Evolutionary conservation across 2,888 invertebrate species (phyloP).

Genomic region (Miltochrista miniata): DNA sequence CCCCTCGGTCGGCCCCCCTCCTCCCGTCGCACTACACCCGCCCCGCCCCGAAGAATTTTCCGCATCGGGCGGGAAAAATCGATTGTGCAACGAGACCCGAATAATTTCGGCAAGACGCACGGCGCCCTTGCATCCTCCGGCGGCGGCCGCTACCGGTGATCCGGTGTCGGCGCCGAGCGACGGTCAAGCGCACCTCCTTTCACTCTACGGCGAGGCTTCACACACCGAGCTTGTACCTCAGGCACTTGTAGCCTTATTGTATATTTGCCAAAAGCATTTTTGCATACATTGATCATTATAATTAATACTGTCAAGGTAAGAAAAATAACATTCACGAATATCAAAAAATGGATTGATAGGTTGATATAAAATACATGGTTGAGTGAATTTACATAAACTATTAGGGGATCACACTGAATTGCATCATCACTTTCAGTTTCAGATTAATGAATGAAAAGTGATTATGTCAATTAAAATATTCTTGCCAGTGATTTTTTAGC

Average conservation of each 20-base stretch:
- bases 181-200: conserved; percentile 72
- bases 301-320: conserved; percentile 31
- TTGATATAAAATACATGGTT: background rate
- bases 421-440: no score
- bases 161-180: conserved; percentile 54
- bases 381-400: no score
- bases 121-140: conserved; percentile 77
- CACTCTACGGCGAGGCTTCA: conserved; percentile 39
- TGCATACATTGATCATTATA: conserved; percentile 22
- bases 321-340: conserved; percentile 16
- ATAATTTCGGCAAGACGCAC: conserved; percentile 84
- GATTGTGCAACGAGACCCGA: conserved; percentile 83
- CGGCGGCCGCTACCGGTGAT: conserved; percentile 39
- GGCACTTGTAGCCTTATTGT: conserved; percentile 16
- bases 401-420: no score
- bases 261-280: conserved; percentile 15
- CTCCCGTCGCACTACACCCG: conserved; percentile 66
- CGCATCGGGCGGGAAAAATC: conserved; percentile 84
- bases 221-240: conserved; percentile 18
- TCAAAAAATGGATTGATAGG: background rate
- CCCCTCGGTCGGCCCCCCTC: conserved; percentile 58
- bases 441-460: no score
- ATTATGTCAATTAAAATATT: no score
- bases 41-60: conserved; percentile 82
- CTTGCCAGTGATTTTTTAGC: no score